These are phyloP conservation scores for Passer domesticus DNA, from an alignment of 2,113 vertebrate species.

Conservation along the genomic window DNA sequence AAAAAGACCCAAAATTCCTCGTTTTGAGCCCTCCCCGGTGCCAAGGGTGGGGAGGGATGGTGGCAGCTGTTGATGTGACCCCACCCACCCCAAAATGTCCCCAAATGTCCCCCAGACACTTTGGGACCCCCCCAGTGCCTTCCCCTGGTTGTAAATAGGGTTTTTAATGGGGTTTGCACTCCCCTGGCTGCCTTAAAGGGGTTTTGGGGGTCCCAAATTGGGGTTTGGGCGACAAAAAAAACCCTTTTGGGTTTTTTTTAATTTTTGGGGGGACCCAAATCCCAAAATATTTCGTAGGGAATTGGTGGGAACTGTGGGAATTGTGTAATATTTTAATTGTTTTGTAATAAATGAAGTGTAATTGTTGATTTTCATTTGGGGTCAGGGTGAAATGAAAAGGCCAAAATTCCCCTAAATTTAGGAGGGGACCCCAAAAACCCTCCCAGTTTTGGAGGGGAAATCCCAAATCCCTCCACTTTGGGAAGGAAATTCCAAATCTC, in stretches of 20 bases:
- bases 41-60: neutral
- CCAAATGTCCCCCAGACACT: neutral
- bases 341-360: slow-evolving; percentile 9
- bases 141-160: neutral
- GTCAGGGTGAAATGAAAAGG: neutral
- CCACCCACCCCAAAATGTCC: neutral
- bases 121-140: neutral
- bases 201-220: neutral
- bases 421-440: neutral
- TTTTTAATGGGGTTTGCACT: neutral
- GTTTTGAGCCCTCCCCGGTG: neutral
- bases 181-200: neutral
- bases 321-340: neutral
- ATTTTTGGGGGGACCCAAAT: neutral
- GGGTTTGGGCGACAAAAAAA: neutral
- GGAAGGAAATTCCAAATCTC: neutral
- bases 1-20: neutral
- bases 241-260: neutral
- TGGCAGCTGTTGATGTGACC: neutral
- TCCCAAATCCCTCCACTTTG: neutral
- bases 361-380: neutral
- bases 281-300: neutral
- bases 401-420: neutral
- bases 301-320: neutral
- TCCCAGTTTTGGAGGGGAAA: neutral